A percentile compares a stretch with the other conserved stretches of the same genome.
phyloP scores from a whole-genome alignment of 1,140 invertebrate genomes.

The Ridgeia piscesae region DNA sequence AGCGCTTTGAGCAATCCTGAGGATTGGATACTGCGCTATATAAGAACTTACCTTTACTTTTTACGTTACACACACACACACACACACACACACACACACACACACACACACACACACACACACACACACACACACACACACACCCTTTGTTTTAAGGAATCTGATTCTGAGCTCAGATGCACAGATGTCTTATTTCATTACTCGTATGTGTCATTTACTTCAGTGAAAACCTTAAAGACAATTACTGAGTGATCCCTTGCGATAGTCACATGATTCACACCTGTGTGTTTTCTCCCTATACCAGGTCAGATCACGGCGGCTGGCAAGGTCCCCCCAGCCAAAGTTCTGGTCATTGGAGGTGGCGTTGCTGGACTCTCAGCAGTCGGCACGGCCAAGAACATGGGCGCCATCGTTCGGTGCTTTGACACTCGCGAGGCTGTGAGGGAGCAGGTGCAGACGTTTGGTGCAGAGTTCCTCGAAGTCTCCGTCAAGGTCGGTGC shows the following conservation, averaged over 20 bases:
- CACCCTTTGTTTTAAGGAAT: too few species aligned
- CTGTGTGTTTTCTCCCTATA: slow-evolving; percentile 21
- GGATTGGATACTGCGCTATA: too few species aligned
- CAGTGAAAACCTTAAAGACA: neutral
- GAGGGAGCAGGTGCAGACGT: slow-evolving; percentile 86
- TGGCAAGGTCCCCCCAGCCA: slow-evolving; percentile 81
- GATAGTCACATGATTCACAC: neutral
- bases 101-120: too few species aligned
- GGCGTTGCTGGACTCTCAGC: slow-evolving; percentile 86
- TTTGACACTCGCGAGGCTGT: slow-evolving; percentile 86
- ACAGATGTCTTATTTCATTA: too few species aligned
- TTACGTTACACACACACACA: too few species aligned
- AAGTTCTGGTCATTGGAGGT: slow-evolving; percentile 83
- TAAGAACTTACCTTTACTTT: too few species aligned
- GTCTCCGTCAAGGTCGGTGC: slow-evolving; percentile 67
- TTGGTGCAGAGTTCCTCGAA: slow-evolving; percentile 84
- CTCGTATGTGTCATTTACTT: neutral
- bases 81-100: too few species aligned
- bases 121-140: too few species aligned
- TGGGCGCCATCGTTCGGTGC: slow-evolving; percentile 84
- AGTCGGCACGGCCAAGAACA: slow-evolving; percentile 80
- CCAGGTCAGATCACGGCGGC: slow-evolving; percentile 83
- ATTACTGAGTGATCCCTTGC: neutral
- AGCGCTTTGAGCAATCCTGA: too few species aligned
- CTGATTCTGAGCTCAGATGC: too few species aligned